Base-by-base conservation (phyloP, 2,113 vertebrate species). In the Podilymbus podiceps region DNA sequence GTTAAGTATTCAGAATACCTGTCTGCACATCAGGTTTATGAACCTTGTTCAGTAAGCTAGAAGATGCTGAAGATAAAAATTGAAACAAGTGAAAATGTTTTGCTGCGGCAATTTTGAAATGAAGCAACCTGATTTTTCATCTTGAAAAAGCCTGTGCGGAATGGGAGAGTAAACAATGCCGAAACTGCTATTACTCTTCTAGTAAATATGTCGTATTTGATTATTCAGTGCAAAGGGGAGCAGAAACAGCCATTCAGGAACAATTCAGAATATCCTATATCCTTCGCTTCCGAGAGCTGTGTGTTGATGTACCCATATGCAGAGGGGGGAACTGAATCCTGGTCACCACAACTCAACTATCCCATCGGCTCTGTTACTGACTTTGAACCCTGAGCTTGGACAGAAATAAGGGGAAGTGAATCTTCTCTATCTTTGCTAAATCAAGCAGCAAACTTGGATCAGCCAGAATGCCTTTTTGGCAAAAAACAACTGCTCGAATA, bases 1-100 rank as follows among this genome's bases (percentile, higher is more conserved):
- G 8, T 82, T 55, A 35, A 71, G 24, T 33, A 75, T 68, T 89
- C 81, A 88, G 56, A 89, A 88, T 38, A 91, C n/a, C 23, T 58
- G 5, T 35, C 42, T 73, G 50, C 24, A 66, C 33, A 40, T 62
- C 25, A 77, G 19, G 18, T 64, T 78, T 56, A 52, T 44, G 25
- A 85, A 50, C 8, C 18, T 67, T 83, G 13, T 47, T 75, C 47
- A 85, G 25, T 33, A 89, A 47, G 20, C 12, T 56, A 60, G 15
- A 74, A 82, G 31, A 52, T 35, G 35, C 9, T 64, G 44, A 91
- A 88, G 42, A 68, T 23, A 64, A 89, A 87, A 95, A 75, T 8
- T 46, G 12, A 68, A 91, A 79, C 12, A 4, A 68, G 6, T 60
- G 14, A 82, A 91, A 88, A 56, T 12, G 27, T 62, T 47, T 47